Evolutionary conservation across 2,797 vertebrate genomes (phyloP).

Genomic region (Synaphobranchus kaupii): DNA sequence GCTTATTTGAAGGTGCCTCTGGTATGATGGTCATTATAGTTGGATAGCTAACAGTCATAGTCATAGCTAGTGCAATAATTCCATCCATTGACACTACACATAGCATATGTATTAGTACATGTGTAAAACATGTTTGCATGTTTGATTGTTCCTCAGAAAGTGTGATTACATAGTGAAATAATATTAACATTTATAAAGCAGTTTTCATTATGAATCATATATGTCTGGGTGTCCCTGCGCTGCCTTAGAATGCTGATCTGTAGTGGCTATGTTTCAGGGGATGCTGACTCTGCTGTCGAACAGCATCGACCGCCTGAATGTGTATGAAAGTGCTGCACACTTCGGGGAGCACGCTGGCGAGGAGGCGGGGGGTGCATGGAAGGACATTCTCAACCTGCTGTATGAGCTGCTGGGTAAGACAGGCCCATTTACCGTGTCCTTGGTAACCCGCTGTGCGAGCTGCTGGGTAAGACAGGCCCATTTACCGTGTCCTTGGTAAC

Average conservation of each 20-base stretch:
- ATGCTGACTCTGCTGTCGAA: slow-evolving; percentile 95
- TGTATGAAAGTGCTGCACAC: slow-evolving; percentile 91
- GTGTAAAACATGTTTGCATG: too few relatives aligned
- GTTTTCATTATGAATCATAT: neutral
- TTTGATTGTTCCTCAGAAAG: too few relatives aligned
- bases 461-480: slow-evolving; percentile 75
- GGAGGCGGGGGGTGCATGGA: slow-evolving; percentile 86
- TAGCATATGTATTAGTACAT: too few relatives aligned
- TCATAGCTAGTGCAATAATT: too few relatives aligned
- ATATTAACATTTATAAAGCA: neutral
- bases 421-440: neutral
- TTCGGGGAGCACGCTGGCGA: slow-evolving; percentile 86
- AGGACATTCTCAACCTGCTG: slow-evolving; percentile 93
- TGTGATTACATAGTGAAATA: too few relatives aligned
- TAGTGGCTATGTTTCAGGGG: slow-evolving; percentile 71
- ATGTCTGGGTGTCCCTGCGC: neutral
- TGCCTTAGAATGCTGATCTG: neutral
- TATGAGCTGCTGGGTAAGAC: slow-evolving; percentile 91
- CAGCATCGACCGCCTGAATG: slow-evolving; percentile 95
- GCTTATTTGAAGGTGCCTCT: too few relatives aligned
- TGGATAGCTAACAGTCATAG: too few relatives aligned
- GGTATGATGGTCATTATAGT: too few relatives aligned
- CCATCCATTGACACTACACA: too few relatives aligned
- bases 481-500: neutral
- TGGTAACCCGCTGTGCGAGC: neutral